Conservation (phyloP, 2,113 vertebrate genomes). For the Girardinichthys multiradiatus region DNA sequence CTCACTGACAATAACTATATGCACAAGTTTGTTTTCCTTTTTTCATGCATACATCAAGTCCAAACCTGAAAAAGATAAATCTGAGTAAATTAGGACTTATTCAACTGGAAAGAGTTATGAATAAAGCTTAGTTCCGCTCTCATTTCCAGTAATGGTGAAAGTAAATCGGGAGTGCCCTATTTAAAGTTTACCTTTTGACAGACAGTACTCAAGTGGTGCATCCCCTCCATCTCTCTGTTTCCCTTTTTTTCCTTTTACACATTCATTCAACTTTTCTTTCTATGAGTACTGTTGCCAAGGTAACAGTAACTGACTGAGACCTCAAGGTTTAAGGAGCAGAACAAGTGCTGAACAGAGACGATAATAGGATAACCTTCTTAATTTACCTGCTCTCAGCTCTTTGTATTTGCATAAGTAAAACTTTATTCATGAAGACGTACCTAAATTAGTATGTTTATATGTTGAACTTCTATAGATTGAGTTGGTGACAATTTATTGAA, state of each 20-base stretch:
- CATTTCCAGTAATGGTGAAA: conserved; percentile 21
- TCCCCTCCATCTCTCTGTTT: conserved; percentile 29
- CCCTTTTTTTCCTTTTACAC: conserved; percentile 29
- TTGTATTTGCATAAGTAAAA: conserved; percentile 1
- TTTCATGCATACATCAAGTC: conserved; percentile 15
- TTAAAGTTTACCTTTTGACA: conserved; percentile 38
- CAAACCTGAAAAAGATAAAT: conserved; percentile 36
- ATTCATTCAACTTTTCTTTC: conserved; percentile 58
- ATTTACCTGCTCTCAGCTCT: conserved; percentile 14
- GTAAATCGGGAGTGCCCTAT: conserved; percentile 7
- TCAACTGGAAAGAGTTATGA: conserved; percentile 29
- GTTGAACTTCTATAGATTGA: background rate
- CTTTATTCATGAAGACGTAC: background rate
- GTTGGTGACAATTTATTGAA: conserved; percentile 4
- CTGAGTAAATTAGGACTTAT: conserved; percentile 34
- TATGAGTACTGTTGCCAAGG: conserved; percentile 76
- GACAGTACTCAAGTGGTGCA: conserved; percentile 29
- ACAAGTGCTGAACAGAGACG: conserved; percentile 50
- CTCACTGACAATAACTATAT: too few species aligned
- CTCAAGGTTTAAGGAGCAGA: conserved; percentile 62
- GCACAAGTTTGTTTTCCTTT: background rate
- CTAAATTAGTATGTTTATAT: conserved; percentile 10
- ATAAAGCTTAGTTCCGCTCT: conserved; percentile 27
- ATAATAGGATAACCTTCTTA: conserved; percentile 60
- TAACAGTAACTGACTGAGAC: conserved; percentile 79